These are phyloP conservation scores for Myotis daubentonii DNA, from an alignment of 2,797 vertebrate genomes.

Conservation along the genomic window DNA sequence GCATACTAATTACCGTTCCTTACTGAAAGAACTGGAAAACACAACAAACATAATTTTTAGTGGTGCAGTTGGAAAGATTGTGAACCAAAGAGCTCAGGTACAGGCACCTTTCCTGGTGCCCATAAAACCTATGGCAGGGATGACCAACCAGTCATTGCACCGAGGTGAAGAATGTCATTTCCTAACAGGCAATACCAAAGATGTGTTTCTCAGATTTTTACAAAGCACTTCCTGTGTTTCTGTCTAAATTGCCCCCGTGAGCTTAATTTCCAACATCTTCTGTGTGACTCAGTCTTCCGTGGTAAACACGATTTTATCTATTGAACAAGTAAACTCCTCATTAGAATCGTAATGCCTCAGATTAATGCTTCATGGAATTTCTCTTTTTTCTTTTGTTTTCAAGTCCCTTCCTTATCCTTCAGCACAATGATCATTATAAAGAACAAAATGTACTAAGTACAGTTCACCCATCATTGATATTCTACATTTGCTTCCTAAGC, in stretches of 20 bases:
- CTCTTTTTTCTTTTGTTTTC: background rate
- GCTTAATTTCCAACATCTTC: conserved; percentile 36
- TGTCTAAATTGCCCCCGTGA: background rate
- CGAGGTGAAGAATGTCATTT: background rate
- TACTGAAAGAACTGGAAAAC: background rate
- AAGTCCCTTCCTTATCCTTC: background rate
- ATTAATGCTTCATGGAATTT: conserved; percentile 34
- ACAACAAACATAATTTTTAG: background rate
- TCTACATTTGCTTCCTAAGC: conserved; percentile 1
- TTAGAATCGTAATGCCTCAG: background rate
- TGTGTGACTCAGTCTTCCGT: background rate
- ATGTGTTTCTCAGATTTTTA: background rate
- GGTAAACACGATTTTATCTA: conserved; percentile 42
- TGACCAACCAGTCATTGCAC: too few species aligned
- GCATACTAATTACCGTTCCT: background rate
- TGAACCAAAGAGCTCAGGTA: background rate
- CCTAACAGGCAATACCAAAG: background rate
- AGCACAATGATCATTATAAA: background rate
- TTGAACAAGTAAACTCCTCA: conserved; percentile 1
- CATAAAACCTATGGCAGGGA: background rate
- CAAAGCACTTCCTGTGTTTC: background rate
- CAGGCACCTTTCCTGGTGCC: background rate
- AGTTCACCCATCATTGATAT: background rate
- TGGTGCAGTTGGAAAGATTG: background rate
- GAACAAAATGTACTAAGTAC: background rate